Base-by-base conservation (phyloP, 2,797 vertebrate genomes). In the Schizopygopsis pylzovi region DNA sequence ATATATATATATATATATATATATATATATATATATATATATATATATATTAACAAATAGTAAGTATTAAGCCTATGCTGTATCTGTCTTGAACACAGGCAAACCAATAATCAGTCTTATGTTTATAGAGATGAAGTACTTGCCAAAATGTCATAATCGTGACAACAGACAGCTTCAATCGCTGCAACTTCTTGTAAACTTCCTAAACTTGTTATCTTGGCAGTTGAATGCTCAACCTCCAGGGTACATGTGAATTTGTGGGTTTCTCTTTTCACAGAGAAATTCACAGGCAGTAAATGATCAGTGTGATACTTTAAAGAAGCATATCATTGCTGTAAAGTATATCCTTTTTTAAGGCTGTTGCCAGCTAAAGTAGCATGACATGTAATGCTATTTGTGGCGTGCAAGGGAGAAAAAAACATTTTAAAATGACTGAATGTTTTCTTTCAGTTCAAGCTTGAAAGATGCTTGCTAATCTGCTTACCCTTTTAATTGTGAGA, bases 381-480 rank as follows among this genome's bases (percentile, higher is more conserved):
- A 96, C 95, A 94, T 96, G 95, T 96, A 96, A 96, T 95, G 88
- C 95, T 92, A 94, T 96, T 96, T 95, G 92, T 92, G 84, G 92
- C 85, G 90, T 89, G 92, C 87, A 4, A 45, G 87, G 79, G 68
- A 56, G 28, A 41, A 61, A 88, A 59, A 90, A 88, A 77, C 87
- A 91, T 89, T 94, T 94, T 92, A 92, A 93, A 95, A 92, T 85
- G 90, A 92, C 91, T 89, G 92, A 95, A 93, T 93, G 92, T 93
- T 94, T 94, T 95, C 94, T 94, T 92, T 93, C 91, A 91, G 88
- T 88, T 87, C 87, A 88, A 90, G 92, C 94, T 95, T 95, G 92
- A 95, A 94, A 95, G 93, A 94, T 90, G 90, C 93, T 91, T 91
- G 93, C 92, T 96, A 97, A 95, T 96, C 94, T 94, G 91, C 95